Evolutionary conservation across 2,797 vertebrate species (phyloP), one percentile per base, ranked within the genome.

Genomic region (Tinamus major): DNA sequence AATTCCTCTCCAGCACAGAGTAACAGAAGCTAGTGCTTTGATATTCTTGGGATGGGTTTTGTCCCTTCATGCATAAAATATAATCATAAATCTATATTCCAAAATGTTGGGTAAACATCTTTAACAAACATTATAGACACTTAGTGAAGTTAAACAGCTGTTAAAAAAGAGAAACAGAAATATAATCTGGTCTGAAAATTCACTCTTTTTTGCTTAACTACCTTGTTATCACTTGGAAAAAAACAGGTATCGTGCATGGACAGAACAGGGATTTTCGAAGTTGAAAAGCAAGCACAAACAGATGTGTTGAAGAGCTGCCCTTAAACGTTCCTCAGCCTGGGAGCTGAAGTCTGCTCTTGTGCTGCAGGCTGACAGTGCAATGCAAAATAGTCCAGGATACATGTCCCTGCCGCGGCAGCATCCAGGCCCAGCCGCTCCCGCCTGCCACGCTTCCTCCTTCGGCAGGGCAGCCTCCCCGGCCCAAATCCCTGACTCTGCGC

Each of bases 401-500:
- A 33, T 39, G 14, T 41, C 31, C 35, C 46, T 0, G 1, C 7
- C 0, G 0, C 10, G 44, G 68, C 46, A 71, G 59, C 64, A 21
- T 0, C 0, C 51, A 61, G 59, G 3, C 21, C 33, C 49, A 6
- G 20, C 8, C 37, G 39, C 31, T 33, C 65, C 0, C 0, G 48
- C 79, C 64, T 35, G 35, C 35, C 15, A 35, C 1, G 3, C 0
- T 55, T 53, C 71, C 33, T 65, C 42, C 33, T 61, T 84, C n/a
- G 31, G 44, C 63, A 33, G 88, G 8, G 63, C 33, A 90, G 8
- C 24, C 56, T 79, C 61, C 41, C 80, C 85, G 70, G 70, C 61
- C 69, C 77, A 91, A 93, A 94, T 74, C 51, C 31, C 63, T 77
- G 89, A 81, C 74, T 90, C 20, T 74, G 90, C 78, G 82, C 71